Evolutionary conservation across 2,113 vertebrate species (phyloP), one percentile per base, ranked within the genome.

Genomic region (Empidonax traillii): DNA sequence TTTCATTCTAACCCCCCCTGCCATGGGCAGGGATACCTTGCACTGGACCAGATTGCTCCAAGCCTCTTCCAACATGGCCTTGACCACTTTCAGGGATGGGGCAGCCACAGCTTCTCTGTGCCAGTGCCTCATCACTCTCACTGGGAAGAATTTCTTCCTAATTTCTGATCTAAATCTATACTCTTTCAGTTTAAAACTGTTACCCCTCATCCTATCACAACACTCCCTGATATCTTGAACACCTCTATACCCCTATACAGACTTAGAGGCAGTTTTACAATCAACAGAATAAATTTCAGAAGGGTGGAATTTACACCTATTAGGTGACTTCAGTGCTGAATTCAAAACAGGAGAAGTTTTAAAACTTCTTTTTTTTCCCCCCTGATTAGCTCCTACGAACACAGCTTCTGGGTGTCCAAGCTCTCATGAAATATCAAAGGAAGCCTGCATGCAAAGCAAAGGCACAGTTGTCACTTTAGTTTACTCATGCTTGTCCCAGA

Each of bases 381-480:
- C 25, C 37, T 76, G 71, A 62, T 83, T 75, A 78, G 37, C 35
- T 47, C 35, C 51, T 78, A 55, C 25, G 53, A 81, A 61, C 14
- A 4, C 51, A 81, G 35, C 68, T 95, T 86, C 83, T 90, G 76
- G 47, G 39, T 67, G 76, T 92, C 73, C 86, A 59, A 74, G 52
- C 47, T 90, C 76, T 92, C 86, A 81, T 2, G 33, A 84, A 67
- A 65, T 90, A 86, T 77, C 91, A 89, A 93, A 95, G 91, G 61
- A 55, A 81, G 47, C 33, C 68, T 87, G 44, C 43, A 52, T 28
- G 68, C 39, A 81, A 85, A 81, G 65, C 55, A 39, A 44, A 92
- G 81, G 46, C 87, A 74, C 71, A 85, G 51, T 93, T 93, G 95
- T 95, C 83, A 90, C 83, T 94, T 94, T 20, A 51, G 94, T 92